Evolutionary conservation across 2,888 invertebrate species (phyloP).

Genomic region (Dryadula phaetusa): DNA sequence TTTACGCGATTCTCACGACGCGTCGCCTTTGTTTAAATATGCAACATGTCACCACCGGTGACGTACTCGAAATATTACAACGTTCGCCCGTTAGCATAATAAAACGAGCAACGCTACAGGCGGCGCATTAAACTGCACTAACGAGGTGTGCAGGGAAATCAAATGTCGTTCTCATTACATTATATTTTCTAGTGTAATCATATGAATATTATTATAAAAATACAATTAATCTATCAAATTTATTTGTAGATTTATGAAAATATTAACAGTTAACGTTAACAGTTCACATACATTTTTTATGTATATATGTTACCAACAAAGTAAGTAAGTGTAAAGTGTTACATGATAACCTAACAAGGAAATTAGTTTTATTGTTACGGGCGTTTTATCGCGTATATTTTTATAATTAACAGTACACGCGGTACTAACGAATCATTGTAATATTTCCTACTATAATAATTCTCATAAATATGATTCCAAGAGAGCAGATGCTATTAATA

Average conservation of each 20-base stretch:
- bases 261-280: too few species aligned
- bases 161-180: conserved; percentile 53
- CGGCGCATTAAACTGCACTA: conserved; percentile 68
- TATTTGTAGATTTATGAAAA: too few species aligned
- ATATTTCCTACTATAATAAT: neutral
- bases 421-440: neutral
- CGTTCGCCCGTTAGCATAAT: conserved; percentile 78
- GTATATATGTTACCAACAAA: too few species aligned
- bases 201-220: conserved; percentile 22
- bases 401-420: neutral
- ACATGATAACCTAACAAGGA: too few species aligned
- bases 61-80: conserved; percentile 78
- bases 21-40: conserved; percentile 71
- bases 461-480: conserved; percentile 8
- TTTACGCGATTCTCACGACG: conserved; percentile 59
- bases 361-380: neutral
- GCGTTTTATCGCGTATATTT: neutral
- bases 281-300: too few species aligned
- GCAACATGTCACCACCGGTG: conserved; percentile 73
- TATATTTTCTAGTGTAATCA: conserved; percentile 42
- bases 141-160: conserved; percentile 56
- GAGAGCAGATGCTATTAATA: conserved; percentile 27
- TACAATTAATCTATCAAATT: too few species aligned
- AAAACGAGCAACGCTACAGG: conserved; percentile 72
- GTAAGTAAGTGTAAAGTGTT: too few species aligned